phyloP scores from a whole-genome alignment of 2,888 invertebrate genomes.

The Cartodere bifasciata region DNA sequence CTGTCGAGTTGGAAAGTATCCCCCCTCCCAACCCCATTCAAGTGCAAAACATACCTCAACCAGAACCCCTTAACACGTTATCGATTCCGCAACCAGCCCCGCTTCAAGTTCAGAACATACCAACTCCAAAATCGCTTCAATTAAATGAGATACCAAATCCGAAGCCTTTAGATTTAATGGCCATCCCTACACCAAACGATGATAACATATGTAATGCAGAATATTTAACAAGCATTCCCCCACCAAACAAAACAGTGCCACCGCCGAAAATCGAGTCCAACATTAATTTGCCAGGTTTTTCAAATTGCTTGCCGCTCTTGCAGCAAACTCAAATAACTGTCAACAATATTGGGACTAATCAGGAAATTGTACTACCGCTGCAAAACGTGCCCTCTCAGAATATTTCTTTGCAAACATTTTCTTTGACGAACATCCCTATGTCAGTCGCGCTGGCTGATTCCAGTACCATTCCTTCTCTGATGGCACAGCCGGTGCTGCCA shows the following conservation, averaged over 20 bases:
- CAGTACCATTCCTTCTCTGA: conserved; percentile 29
- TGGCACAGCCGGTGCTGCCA: conserved; percentile 34
- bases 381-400: conserved; percentile 12
- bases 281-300: conserved; percentile 12
- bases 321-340: conserved; percentile 13
- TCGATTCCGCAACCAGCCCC: conserved; percentile 36
- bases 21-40: conserved; percentile 36
- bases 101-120: conserved; percentile 45
- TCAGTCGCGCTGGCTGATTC: conserved; percentile 20
- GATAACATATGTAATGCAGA: conserved; percentile 28
- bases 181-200: conserved; percentile 38
- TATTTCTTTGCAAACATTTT: conserved; percentile 7
- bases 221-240: conserved; percentile 35
- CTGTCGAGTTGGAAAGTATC: conserved; percentile 32
- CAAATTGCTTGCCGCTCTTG: conserved; percentile 6
- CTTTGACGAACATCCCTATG: conserved; percentile 21
- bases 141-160: conserved; percentile 48
- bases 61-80: conserved; percentile 42
- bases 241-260: conserved; percentile 34
- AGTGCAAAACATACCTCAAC: conserved; percentile 36
- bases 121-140: conserved; percentile 46
- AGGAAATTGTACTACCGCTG: conserved; percentile 7
- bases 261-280: conserved; percentile 29
- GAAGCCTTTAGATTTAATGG: conserved; percentile 45
- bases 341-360: conserved; percentile 7